Conservation (phyloP, 2,888 invertebrate genomes). For the Cephus nigrinus region DNA sequence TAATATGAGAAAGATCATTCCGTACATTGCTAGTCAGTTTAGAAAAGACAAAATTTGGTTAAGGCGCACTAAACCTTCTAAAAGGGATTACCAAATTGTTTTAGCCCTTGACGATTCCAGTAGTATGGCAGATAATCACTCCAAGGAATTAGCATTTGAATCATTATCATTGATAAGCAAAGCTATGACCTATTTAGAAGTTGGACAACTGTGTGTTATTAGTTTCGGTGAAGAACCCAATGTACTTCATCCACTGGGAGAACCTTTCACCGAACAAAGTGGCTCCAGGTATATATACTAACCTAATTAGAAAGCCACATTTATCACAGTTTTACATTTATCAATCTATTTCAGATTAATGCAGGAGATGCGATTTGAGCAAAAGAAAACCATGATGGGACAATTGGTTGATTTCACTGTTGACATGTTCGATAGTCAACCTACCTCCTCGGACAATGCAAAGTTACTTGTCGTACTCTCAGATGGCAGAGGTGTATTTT, state of each 20-base stretch:
- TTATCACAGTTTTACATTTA: not conserved
- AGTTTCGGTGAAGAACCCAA: conserved; percentile 90
- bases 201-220: conserved; percentile 90
- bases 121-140: conserved; percentile 89
- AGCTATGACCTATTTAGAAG: conserved; percentile 92
- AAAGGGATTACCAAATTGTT: conserved; percentile 95
- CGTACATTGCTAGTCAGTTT: conserved; percentile 99
- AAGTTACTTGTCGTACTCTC: conserved; percentile 93
- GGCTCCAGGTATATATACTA: conserved; percentile 73
- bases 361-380: conserved; percentile 86
- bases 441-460: conserved; percentile 74
- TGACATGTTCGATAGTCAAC: conserved; percentile 72
- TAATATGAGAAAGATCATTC: conserved; percentile 98
- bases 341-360: conserved; percentile 70
- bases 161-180: conserved; percentile 89
- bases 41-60: conserved; percentile 99
- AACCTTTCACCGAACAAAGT: conserved; percentile 87
- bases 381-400: conserved; percentile 89
- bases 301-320: not conserved
- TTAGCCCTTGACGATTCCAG: conserved; percentile 97
- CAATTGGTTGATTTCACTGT: conserved; percentile 84
- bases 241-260: conserved; percentile 88
- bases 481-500: conserved; percentile 94
- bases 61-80: conserved; percentile 92
- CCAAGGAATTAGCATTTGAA: conserved; percentile 93